These are phyloP conservation scores for Triplophysa dalaica DNA, from an alignment of 2,113 vertebrate genomes.

Conservation along the genomic window DNA sequence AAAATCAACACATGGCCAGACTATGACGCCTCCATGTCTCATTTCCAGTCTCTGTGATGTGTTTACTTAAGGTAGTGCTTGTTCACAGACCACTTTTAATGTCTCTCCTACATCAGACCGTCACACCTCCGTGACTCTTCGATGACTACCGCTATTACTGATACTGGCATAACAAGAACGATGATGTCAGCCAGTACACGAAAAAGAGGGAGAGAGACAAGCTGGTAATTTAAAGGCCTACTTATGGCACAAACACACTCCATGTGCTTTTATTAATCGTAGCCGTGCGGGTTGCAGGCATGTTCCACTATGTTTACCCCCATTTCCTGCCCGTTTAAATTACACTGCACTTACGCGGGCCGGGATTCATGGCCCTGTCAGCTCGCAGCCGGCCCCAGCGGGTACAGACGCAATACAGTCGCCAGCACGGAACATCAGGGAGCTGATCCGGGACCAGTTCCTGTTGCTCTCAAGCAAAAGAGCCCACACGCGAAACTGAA, in stretches of 20 bases:
- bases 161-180: not conserved
- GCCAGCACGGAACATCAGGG: not conserved
- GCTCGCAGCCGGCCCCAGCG: conserved; percentile 31
- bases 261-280: conserved; percentile 38
- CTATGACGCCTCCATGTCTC: conserved; percentile 21
- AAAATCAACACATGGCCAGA: conserved; percentile 9
- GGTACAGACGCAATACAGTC: conserved; percentile 19
- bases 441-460: conserved; percentile 6
- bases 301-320: conserved; percentile 53
- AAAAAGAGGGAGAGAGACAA: conserved; percentile 14
- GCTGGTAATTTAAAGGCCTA: conserved; percentile 21
- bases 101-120: not conserved
- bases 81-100: not conserved
- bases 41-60: conserved; percentile 56
- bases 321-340: conserved; percentile 55
- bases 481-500: not conserved
- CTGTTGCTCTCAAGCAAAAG: conserved; percentile 1
- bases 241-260: conserved; percentile 43
- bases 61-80: conserved; percentile 49
- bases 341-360: conserved; percentile 38
- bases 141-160: conserved; percentile 17
- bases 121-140: conserved; percentile 2
- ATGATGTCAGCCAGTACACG: conserved; percentile 4
- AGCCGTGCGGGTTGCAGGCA: conserved; percentile 28
- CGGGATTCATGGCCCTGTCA: conserved; percentile 53